Evolutionary conservation across 64 coral and sea anemone genomes (phyloP), one percentile per base, ranked within the genome.

Genomic region (Porites australiensis): DNA sequence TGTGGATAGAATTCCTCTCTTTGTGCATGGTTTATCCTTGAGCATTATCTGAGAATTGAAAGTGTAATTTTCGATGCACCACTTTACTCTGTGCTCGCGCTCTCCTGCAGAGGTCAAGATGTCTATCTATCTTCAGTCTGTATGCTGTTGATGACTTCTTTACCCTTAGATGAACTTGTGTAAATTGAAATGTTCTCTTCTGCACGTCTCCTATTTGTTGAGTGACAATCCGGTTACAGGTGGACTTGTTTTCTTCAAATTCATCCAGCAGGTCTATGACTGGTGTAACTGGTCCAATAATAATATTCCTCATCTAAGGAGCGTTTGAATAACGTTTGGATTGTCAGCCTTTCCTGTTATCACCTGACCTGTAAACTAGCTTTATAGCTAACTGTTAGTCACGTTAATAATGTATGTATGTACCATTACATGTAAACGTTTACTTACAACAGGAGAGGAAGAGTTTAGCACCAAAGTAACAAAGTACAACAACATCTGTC

Each of bases 401-500:
- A 37, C 27, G 27, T 37, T 37, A 37, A 37, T 37, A 37, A 37
- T 37, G 27, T 37, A 37, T 37, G 27, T 37, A 37, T 37, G 27
- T 37, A 37, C 27, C 27, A 37, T 37, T 37, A 37, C 27, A 37
- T 37, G 27, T 37, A 37, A 37, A 37, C 27, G 27, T 37, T 37
- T 37, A 37, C 27, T 37, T 37, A 37, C 27, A 51, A 10, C 62
- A 84, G 81, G 81, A 67, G 81, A 84, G 22, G 44, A 5, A 6
- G 81, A 67, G 45, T 64, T 84, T 4, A 18, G 16, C 47, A 22
- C 62, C 49, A 69, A 68, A 68, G 81, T 84, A 8, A 46, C 20
- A 16, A 16, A 48, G 9, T 84, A 84, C 62, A 48, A 84, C 18
- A 84, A 22, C 20, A 50, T 84, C 44, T 84, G 45, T 68, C 44